phyloP scores from a whole-genome alignment of 1,140 invertebrate genomes.

The Trichomalopsis sarcophagae region DNA sequence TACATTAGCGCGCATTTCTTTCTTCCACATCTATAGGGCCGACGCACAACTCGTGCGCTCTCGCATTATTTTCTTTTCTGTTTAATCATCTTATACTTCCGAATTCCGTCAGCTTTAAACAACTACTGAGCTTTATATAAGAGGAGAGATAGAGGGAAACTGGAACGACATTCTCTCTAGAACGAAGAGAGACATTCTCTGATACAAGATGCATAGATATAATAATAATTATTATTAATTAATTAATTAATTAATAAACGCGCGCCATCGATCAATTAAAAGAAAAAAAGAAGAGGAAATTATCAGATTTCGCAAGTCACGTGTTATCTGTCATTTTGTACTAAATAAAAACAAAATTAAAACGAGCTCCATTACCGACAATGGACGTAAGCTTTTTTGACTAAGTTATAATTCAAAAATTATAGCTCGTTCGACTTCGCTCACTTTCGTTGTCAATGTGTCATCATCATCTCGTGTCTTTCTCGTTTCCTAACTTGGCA shows the following conservation, averaged over 20 bases:
- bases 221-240: conserved; percentile 5
- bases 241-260: conserved; percentile 24
- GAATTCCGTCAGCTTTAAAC: conserved; percentile 53
- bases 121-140: conserved; percentile 48
- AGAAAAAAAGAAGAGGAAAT: conserved; percentile 11
- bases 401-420: conserved; percentile 44
- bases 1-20: conserved; percentile 53
- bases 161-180: conserved; percentile 45
- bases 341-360: conserved; percentile 47
- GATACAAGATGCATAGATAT: conserved; percentile 69
- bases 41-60: conserved; percentile 52
- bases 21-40: conserved; percentile 58
- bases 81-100: conserved; percentile 54
- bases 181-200: conserved; percentile 64
- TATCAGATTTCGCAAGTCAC: conserved; percentile 38
- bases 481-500: conserved; percentile 51
- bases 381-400: conserved; percentile 37
- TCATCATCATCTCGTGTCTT: conserved; percentile 50
- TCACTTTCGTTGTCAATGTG: conserved; percentile 51
- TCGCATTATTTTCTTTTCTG: conserved; percentile 52
- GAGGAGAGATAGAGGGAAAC: conserved; percentile 44
- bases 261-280: conserved; percentile 23
- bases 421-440: conserved; percentile 41
- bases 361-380: conserved; percentile 44
- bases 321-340: conserved; percentile 52